Evolutionary conservation across 2,113 vertebrate species (phyloP).

Genomic region (Isichthys henryi): DNA sequence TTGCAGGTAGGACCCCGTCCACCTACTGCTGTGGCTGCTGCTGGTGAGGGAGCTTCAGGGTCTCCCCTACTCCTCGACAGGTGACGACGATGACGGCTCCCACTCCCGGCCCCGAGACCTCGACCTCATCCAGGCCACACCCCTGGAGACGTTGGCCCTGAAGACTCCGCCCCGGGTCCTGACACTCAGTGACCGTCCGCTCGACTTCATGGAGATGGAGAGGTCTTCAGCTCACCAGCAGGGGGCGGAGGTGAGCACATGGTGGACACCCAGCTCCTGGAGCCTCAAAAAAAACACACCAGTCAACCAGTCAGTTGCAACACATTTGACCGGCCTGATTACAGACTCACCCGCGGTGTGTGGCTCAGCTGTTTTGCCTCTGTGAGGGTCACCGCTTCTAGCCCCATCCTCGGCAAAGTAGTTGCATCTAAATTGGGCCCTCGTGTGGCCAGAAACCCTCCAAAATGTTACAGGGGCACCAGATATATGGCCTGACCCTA

Average conservation of each 20-base stretch:
- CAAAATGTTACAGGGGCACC: too few species aligned
- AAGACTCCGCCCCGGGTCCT: conserved; percentile 95
- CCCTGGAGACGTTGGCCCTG: conserved; percentile 77
- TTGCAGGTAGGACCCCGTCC: conserved; percentile 71
- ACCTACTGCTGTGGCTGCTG: background rate
- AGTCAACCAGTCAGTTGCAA: background rate
- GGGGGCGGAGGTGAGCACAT: conserved; percentile 69
- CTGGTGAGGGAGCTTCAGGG: background rate
- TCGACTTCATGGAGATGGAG: conserved; percentile 90
- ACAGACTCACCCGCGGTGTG: background rate
- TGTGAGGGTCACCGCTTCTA: background rate
- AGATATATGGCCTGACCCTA: background rate
- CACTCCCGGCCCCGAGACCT: conserved; percentile 82
- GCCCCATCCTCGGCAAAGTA: background rate
- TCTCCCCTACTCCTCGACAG: conserved; percentile 43
- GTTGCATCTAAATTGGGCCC: background rate
- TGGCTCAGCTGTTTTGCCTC: too few species aligned
- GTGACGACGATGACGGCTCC: conserved; percentile 63
- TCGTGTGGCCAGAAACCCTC: background rate
- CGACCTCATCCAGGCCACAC: conserved; percentile 83
- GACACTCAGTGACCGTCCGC: conserved; percentile 80
- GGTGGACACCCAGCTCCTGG: background rate
- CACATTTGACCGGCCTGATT: background rate
- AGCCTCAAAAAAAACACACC: background rate
- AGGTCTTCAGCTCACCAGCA: conserved; percentile 63